Conservation (phyloP, 2,888 invertebrate genomes). For the Eupelmus urozonus region DNA sequence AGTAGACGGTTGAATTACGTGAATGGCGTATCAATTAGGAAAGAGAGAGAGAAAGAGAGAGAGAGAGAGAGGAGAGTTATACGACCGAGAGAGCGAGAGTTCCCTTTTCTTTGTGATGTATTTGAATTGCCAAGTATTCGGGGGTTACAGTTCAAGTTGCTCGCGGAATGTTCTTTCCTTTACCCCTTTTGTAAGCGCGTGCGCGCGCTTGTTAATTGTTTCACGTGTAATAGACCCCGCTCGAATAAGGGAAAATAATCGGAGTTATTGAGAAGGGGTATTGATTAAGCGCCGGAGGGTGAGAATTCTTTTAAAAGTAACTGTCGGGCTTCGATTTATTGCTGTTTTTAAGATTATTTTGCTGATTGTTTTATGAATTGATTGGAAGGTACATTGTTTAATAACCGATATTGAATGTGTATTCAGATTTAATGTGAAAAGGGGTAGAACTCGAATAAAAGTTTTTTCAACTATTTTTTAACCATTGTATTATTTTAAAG, state of each 20-base stretch:
- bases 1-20: conserved; percentile 46
- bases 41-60: conserved; percentile 29
- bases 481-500: no score
- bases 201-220: conserved; percentile 12
- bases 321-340: no score
- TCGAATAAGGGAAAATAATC: not conserved
- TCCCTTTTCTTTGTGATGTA: no score
- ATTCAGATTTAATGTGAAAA: no score
- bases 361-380: no score
- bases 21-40: conserved; percentile 56
- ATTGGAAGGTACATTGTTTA: not conserved
- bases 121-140: no score
- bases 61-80: conserved; percentile 11
- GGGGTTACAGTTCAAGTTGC: conserved; percentile 14
- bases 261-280: not conserved
- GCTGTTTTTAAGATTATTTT: no score
- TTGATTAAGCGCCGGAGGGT: no score
- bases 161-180: conserved; percentile 18
- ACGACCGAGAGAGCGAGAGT: no score
- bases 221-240: not conserved
- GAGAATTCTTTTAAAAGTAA: not conserved
- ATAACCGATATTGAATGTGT: no score
- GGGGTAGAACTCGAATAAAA: no score
- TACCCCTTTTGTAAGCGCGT: not conserved
- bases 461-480: no score